phyloP scores from a whole-genome alignment of 2,797 vertebrate species.

The Prionace glauca region DNA sequence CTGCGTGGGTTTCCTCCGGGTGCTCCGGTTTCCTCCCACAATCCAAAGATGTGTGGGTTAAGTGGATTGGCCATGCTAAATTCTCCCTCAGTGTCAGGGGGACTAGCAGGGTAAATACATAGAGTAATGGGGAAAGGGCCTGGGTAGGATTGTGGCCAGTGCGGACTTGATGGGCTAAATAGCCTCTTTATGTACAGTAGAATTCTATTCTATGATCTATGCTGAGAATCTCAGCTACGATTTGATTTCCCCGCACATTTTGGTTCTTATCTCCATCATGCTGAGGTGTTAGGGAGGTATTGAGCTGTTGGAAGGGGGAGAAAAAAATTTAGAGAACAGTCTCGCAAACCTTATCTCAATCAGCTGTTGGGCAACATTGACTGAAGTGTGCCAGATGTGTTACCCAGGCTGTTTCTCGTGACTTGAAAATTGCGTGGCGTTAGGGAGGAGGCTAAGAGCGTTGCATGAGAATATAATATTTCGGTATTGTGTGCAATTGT shows the following conservation, averaged over 20 bases:
- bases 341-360: background rate
- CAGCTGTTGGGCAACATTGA: background rate
- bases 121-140: no score
- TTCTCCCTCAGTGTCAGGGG: no score
- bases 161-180: no score
- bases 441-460: background rate
- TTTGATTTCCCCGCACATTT: background rate
- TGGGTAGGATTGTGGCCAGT: no score
- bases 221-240: background rate
- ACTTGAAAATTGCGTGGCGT: background rate
- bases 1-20: no score
- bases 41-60: no score
- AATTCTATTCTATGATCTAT: background rate
- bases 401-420: background rate
- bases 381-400: background rate
- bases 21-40: no score
- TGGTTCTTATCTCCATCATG: background rate
- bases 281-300: background rate
- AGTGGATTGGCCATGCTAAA: no score
- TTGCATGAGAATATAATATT: background rate
- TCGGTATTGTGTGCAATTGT: background rate
- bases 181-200: no score
- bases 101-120: no score
- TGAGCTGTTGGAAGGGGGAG: background rate
- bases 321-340: no score